Evolutionary conservation across 2,888 invertebrate genomes (phyloP), one percentile per base, ranked within the genome.

Genomic region (Volucella inflata): DNA sequence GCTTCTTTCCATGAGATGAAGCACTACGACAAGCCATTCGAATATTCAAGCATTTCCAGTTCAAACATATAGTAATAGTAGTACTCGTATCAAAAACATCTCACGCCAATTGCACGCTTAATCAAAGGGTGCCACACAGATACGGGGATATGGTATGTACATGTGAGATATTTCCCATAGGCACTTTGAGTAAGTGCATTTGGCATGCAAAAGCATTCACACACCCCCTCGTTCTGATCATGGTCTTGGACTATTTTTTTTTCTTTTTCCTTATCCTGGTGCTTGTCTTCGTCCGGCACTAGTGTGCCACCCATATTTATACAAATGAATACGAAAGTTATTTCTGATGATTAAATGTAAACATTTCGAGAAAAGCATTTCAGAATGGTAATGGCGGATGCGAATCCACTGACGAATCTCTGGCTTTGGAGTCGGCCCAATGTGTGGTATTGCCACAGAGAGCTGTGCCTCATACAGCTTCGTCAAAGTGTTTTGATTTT

Each of bases 301-400:
- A 30, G 4, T 38, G 36, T 40, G 40, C 46, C 68, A 46, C 42
- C 62, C 51, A 44, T 59, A 71, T 71, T 75, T 79, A 65, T 68
- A 83, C 64, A 79, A 84, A 77, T 51, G 74, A 75, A 70, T 83
- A 60, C 75, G 68, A 42, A 75, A 79, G 68, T 70, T 79, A 70
- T 84, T 84, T 70, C 74, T 75, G 83, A 36, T 79, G 83, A 84
- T 84, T 84, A 84, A 84, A 84, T 84, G 83, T 79, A 84, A 84
- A 84, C 75, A 84, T 84, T 84, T 79, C 79, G 79, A 84, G 83
- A 79, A 75, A 75, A 51, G 74, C 83, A 84, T 79, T 84, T 79
- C 57, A 68, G 21, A 74, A 83, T 74, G 64, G 42, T 42, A 50
- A 72, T 64, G 38, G 44, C 30, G 36, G 64, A 40, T 30, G 30